phyloP scores from a whole-genome alignment of 2,888 invertebrate genomes.

The Petrophora chlorosata region DNA sequence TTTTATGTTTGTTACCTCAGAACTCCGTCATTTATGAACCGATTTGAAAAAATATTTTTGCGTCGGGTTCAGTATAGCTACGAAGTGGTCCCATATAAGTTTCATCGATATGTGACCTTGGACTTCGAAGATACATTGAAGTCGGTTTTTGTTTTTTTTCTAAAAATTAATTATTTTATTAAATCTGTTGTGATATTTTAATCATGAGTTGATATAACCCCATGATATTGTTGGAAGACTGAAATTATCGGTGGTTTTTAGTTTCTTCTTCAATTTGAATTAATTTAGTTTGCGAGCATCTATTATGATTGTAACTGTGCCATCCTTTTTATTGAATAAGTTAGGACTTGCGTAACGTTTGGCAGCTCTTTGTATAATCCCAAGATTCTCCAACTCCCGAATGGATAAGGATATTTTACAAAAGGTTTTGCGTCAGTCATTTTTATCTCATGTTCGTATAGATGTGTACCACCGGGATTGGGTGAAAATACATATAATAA shows the following conservation, averaged over 20 bases:
- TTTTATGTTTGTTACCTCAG: too few species aligned
- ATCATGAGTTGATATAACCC: constrained; percentile 6
- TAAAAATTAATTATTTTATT: not conserved
- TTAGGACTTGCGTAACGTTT: not conserved
- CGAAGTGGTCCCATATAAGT: too few species aligned
- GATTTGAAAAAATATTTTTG: too few species aligned
- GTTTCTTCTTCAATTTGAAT: not conserved
- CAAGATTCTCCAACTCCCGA: not conserved
- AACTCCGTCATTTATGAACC: too few species aligned
- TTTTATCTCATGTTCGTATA: not conserved
- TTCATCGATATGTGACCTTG: too few species aligned
- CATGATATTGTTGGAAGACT: constrained; percentile 6
- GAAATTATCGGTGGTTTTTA: not conserved
- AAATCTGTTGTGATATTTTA: not conserved
- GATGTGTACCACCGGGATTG: not conserved
- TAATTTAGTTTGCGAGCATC: constrained; percentile 4
- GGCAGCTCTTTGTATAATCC: not conserved
- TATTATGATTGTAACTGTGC: not conserved
- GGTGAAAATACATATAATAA: not conserved
- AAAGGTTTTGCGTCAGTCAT: not conserved
- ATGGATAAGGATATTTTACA: not conserved
- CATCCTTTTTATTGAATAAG: constrained; percentile 3
- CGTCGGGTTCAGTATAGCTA: too few species aligned
- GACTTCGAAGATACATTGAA: too few species aligned
- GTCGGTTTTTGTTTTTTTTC: too few species aligned